Evolutionary conservation across 2,888 invertebrate species (phyloP), one percentile per base, ranked within the genome.

Genomic region (Amorpha juglandis): DNA sequence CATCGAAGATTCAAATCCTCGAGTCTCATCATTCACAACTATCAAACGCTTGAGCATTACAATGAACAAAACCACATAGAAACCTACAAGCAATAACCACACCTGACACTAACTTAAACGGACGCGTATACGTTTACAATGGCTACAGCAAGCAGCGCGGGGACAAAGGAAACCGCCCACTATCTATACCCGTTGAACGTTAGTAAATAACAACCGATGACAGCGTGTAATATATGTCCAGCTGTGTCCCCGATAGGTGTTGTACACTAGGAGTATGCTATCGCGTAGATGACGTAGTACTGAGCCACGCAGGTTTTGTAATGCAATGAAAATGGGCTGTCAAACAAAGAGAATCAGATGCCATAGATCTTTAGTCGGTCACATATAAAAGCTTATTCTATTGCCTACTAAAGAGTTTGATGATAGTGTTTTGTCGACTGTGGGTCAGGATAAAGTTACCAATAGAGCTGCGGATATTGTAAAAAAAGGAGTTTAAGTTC

Each of bases 201-300:
- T 69, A 71, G 79, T 84, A 84, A 83, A 83, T 83, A 83, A 80
- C 71, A 66, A 53, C 63, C 72, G 74, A 79, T 82, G 82, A 82
- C 81, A 81, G 74, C 69, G 70, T 68, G 76, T 77, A 76, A 78
- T 78, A 75, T 76, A 81, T 76, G 75, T 70, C 74, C 76, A 78
- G 42, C 58, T 58, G 58, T 33, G 55, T 38, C 42, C 42, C 19
- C 14, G 58, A 58, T 42, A 42, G 42, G 50, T 50, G 50, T 50
- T 16, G 50, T 50, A 11, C 9, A 1, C 45, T 45, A 8, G 42
- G 42, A 1, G 2, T 14, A 45, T 12, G 14, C 0, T 14, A 6
- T 2, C 12, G 6, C 14, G 11, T 14, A 14, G 45, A 14, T 6
- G 45, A 45, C 9, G 8, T 42, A 45, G 45, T 6, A 45, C 45